Conservation (phyloP, 2,888 invertebrate genomes). For the Himalopsyche tibetana region DNA sequence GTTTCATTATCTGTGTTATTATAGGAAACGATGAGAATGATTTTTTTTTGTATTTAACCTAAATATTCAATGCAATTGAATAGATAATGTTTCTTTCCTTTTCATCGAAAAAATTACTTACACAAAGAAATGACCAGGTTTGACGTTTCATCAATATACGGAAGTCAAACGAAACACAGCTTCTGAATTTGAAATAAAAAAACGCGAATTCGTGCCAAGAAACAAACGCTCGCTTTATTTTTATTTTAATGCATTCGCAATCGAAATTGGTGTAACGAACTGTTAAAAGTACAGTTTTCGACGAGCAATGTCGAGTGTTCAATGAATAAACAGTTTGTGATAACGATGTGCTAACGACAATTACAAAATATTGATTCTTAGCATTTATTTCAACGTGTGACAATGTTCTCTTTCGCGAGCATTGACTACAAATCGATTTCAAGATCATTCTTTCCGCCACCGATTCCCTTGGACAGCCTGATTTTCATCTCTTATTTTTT, state of each 20-base stretch:
- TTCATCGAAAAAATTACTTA: background rate
- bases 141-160: background rate
- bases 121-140: background rate
- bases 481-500: no score
- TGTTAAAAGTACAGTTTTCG: slow-evolving; percentile 10
- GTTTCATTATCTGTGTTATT: background rate
- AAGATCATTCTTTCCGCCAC: no score
- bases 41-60: background rate
- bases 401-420: no score
- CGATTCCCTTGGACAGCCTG: no score
- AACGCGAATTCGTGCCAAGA: background rate
- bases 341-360: background rate
- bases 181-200: slow-evolving; percentile 5
- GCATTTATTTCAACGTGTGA: no score
- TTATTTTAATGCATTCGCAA: background rate
- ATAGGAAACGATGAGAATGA: background rate
- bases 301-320: background rate
- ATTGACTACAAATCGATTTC: no score
- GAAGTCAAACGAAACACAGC: slow-evolving; percentile 4
- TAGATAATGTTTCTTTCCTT: background rate
- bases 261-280: slow-evolving; percentile 4
- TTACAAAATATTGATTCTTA: background rate
- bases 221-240: background rate
- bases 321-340: background rate
- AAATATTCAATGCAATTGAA: background rate